phyloP scores from a whole-genome alignment of 2,888 invertebrate species.

The Diplolepis rosae region DNA sequence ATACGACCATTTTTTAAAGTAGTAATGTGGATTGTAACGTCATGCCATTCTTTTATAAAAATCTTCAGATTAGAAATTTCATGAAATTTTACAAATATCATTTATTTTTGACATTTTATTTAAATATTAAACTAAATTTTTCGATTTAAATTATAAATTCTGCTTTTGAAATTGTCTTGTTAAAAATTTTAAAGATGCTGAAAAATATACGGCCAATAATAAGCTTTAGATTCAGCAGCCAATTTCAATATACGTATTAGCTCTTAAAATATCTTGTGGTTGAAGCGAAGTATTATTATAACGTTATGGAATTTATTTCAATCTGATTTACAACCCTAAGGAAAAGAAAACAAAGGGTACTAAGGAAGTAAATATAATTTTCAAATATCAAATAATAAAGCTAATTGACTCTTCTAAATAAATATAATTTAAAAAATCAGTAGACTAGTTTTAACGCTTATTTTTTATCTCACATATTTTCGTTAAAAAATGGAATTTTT shows the following conservation, averaged over 20 bases:
- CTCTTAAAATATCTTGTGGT: constrained; percentile 28
- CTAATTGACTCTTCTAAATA: background rate
- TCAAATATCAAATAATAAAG: constrained; percentile 3
- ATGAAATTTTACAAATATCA: too few species aligned
- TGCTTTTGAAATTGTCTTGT: background rate
- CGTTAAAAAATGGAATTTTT: too few species aligned
- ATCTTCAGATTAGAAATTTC: too few species aligned
- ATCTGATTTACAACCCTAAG: background rate
- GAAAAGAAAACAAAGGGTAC: constrained; percentile 16
- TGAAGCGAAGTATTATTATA: constrained; percentile 39
- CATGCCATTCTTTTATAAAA: too few species aligned
- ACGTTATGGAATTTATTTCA: constrained; percentile 3
- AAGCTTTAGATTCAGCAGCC: background rate
- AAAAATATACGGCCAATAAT: background rate
- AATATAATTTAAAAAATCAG: too few species aligned
- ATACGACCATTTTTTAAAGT: too few species aligned
- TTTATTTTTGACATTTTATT: background rate
- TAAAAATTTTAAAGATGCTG: background rate
- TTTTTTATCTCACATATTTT: too few species aligned
- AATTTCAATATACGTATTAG: constrained; percentile 3
- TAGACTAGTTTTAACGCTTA: too few species aligned
- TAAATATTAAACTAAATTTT: background rate
- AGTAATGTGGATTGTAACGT: too few species aligned
- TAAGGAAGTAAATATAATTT: constrained; percentile 15
- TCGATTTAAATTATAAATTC: background rate